These are phyloP conservation scores for Hofmannophila pseudospretella DNA, from an alignment of 2,888 invertebrate genomes.

Conservation along the genomic window DNA sequence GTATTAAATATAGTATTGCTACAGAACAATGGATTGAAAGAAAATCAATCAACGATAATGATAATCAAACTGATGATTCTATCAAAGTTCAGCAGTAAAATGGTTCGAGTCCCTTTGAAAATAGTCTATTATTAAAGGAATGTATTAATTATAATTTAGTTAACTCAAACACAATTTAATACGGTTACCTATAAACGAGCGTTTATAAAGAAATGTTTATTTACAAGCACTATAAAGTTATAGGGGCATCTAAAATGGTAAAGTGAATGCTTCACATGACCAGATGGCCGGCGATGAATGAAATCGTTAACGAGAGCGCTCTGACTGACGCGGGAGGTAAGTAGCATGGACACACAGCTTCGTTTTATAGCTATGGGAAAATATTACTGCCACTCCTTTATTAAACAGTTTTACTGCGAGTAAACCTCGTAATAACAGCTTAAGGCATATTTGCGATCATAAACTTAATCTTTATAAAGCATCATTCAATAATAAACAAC, in stretches of 20 bases:
- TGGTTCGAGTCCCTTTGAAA: too few relatives aligned
- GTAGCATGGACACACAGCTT: slow-evolving; percentile 1
- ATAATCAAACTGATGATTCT: too few relatives aligned
- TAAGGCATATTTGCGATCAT: slow-evolving; percentile 7
- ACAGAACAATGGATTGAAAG: too few relatives aligned
- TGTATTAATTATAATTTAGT: too few relatives aligned
- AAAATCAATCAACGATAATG: too few relatives aligned
- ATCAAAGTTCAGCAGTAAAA: too few relatives aligned
- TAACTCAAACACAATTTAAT: neutral
- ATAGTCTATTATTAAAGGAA: too few relatives aligned
- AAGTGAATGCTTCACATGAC: slow-evolving; percentile 28
- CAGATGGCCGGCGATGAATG: slow-evolving; percentile 65
- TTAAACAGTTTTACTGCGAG: slow-evolving; percentile 14
- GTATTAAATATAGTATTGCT: too few relatives aligned
- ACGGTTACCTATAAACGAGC: neutral
- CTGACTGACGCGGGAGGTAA: slow-evolving; percentile 5
- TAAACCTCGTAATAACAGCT: slow-evolving; percentile 12
- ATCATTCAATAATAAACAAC: neutral
- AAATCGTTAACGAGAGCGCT: slow-evolving; percentile 50
- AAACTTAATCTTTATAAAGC: slow-evolving; percentile 5
- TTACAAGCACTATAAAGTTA: neutral
- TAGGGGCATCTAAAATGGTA: slow-evolving; percentile 10
- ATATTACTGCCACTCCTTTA: slow-evolving; percentile 12
- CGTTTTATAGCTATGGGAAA: slow-evolving; percentile 7
- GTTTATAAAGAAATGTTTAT: neutral